Evolutionary conservation across 2,797 vertebrate species (phyloP).

Genomic region (Allobates femoralis): DNA sequence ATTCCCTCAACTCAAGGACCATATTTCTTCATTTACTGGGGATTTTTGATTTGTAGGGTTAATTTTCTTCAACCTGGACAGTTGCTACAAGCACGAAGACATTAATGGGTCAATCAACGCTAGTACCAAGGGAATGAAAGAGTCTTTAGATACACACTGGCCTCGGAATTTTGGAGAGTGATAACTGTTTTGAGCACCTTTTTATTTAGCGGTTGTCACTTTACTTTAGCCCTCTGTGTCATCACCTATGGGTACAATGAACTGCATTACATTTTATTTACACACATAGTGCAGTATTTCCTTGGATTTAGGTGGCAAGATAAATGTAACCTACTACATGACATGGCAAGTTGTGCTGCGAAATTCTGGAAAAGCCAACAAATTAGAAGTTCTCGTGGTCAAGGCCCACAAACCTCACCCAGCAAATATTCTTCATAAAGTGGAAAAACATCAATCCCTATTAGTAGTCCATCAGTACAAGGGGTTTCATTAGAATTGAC

Average conservation of each 20-base stretch:
- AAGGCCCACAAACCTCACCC: not conserved
- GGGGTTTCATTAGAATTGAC: slow-evolving; percentile 51
- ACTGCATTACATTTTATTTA: not conserved
- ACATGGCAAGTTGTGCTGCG: not conserved
- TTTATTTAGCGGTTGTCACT: not conserved
- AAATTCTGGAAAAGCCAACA: not conserved
- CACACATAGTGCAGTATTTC: not conserved
- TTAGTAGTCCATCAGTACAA: slow-evolving; percentile 21
- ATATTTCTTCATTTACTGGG: not conserved
- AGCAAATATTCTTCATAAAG: not conserved
- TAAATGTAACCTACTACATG: not conserved
- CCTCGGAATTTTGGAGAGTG: not conserved
- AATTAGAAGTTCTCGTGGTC: not conserved
- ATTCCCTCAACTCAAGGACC: not conserved
- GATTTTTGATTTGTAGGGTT: not conserved
- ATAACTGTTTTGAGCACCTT: not conserved
- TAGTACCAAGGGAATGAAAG: not conserved
- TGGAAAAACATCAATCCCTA: not conserved
- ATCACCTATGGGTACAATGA: not conserved
- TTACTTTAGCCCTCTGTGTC: not conserved
- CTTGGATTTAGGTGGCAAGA: not conserved
- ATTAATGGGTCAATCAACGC: not conserved
- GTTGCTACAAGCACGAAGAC: not conserved
- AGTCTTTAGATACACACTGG: not conserved
- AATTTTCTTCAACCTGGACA: not conserved